A percentile compares a stretch with the other conserved stretches of the same genome.
Evolutionary conservation across 2,888 invertebrate genomes (phyloP).

Genomic region (Noctuana brunneofusca): DNA sequence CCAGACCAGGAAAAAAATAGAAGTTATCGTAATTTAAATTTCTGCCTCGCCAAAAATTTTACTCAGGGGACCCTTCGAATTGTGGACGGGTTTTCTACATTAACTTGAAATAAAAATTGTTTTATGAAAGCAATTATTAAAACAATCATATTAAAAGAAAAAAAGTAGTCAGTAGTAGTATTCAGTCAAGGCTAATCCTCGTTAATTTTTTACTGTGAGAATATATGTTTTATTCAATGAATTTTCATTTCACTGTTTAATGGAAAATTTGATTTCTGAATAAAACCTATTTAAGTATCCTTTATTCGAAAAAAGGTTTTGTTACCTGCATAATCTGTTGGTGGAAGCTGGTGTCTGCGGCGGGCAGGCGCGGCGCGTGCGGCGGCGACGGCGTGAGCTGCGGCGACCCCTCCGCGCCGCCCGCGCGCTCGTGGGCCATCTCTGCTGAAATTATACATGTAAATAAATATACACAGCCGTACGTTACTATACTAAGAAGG

Average conservation of each 20-base stretch:
- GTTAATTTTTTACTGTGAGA: not conserved
- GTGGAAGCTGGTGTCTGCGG: constrained; percentile 85
- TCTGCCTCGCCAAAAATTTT: too few species aligned
- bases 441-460: constrained; percentile 51
- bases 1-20: too few species aligned
- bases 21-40: too few species aligned
- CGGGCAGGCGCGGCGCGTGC: constrained; percentile 77
- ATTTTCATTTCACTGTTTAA: not conserved
- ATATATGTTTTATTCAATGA: too few species aligned
- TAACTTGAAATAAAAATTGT: too few species aligned
- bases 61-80: too few species aligned
- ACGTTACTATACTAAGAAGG: too few species aligned
- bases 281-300: too few species aligned
- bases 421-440: constrained; percentile 74
- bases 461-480: not conserved
- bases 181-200: too few species aligned
- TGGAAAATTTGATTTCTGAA: too few species aligned
- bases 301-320: not conserved
- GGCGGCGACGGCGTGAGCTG: constrained; percentile 79
- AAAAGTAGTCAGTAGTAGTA: too few species aligned
- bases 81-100: too few species aligned
- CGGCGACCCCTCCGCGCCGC: constrained; percentile 69
- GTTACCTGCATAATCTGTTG: constrained; percentile 87
- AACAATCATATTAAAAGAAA: not conserved
- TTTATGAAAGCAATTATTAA: not conserved